Base-by-base conservation (phyloP, 1,140 invertebrate genomes). In the Onthophagus taurus region DNA sequence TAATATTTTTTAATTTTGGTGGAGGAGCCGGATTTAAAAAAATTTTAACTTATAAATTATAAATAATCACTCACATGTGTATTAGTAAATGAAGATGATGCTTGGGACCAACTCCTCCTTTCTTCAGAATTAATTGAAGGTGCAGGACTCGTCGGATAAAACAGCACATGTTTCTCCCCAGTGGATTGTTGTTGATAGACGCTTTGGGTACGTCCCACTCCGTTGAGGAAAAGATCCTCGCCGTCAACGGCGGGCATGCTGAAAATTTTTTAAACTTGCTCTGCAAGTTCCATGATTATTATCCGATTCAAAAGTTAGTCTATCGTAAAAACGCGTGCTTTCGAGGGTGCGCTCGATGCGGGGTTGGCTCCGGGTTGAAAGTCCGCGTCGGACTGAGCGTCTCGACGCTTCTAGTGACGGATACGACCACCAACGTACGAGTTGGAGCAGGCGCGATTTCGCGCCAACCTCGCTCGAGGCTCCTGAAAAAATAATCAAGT, bases 121-220 rank as follows among this genome's bases (percentile, higher is more conserved):
- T 64, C 59, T 8, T 58, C 58, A 8, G 59, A 58, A 31, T 52
- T 52, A 14, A 54, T 52, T 4, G 61, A 62, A 5, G 63, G 61
- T 13, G 54, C 55, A 14, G 61, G 58, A 45, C 57, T 60, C n/a
- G 63, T 65, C 5, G 63, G 61, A 44, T 65, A 64, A 47, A 65
- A 65, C 21, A 65, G 52, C 31, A 65, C 63, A 47, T 65, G 63
- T 52, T 65, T 65, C 44, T 65, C 61, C 16, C 63, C 63, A 4
- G 60, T 62, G 3, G 59, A 62, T 8, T 57, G 29, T 44, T 61
- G 63, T 46, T 64, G 60, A 45, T 65, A 65, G 20, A 65, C 52
- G 48, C 54, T 63, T 45, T 60, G 58, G 17, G 54, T 48, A 7
- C 55, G 52, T 3, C 58, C 55, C n/a, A 48, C 43, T 13, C 55